Base-by-base conservation (phyloP, 1,140 invertebrate genomes). In the Hydropsyche tenuis region DNA sequence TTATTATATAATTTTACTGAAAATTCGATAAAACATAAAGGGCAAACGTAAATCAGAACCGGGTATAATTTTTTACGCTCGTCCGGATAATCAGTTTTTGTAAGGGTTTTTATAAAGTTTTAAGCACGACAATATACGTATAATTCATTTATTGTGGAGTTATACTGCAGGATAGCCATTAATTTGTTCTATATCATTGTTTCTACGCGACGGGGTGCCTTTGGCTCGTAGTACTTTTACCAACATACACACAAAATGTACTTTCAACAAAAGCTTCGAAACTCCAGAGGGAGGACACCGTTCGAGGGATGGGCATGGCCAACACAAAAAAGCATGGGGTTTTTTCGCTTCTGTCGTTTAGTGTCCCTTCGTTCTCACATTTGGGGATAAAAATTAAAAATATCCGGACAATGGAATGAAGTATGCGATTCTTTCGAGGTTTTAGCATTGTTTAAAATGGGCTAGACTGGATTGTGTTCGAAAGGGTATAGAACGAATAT, bases 151-250 rank as follows among this genome's bases (percentile, higher is more conserved):
- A 65, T 65, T 65, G 37, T 65, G 42, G 3, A 16, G 30, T 23
- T 42, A 65, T 65, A 12, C 63, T 43, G 63, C 63, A 25, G 63
- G 16, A 65, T 65, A 18, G 63, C 63, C 63, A 65, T 65, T 65
- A 65, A 65, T 65, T 65, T 65, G 63, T 43, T 65, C 63, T 65
- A n/a, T 65, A 25, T 65, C 63, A 65, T 65, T 65, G 63, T 65
- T 65, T 65, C 63, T 65, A 65, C 63, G n/a, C 63, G 63, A 65
- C 63, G 63, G 63, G 63, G 63, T 42, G 63, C 42, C n/a, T 65
- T 65, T 45, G 63, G 63, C 30, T 14, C 14, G 11, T 5, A 1
- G 22, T 23, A 27, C 7, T 22, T 27, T 22, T 27, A 60, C n/a
- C 18, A 1, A 60, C 22, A 27, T 5, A 56, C 22, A 56, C 22